A percentile compares a stretch with the other conserved stretches of the same genome.
These are phyloP conservation scores for Heteromormyrus szaboi DNA, from an alignment of 2,797 vertebrate genomes.

Conservation along the genomic window DNA sequence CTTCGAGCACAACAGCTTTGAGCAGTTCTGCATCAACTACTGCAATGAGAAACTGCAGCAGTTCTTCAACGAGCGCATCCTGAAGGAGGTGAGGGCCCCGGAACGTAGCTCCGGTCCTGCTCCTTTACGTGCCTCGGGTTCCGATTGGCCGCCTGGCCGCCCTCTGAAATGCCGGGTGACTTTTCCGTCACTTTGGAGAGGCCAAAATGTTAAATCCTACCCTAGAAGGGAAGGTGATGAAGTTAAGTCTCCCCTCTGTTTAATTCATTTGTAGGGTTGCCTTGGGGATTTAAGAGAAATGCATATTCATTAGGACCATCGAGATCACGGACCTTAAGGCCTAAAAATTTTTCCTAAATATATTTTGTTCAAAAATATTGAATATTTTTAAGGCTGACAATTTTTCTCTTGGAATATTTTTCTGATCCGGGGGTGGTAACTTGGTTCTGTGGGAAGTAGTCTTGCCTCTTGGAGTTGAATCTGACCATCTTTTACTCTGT, in stretches of 20 bases:
- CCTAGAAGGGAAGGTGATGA: background rate
- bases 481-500: background rate
- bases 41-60: conserved; percentile 99
- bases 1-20: conserved; percentile 99
- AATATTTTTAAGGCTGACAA: background rate
- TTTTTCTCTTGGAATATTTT: background rate
- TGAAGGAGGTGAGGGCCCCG: conserved; percentile 82
- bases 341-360: background rate
- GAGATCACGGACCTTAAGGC: background rate
- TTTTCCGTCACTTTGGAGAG: background rate
- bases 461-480: background rate
- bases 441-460: background rate
- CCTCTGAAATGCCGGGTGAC: background rate
- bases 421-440: background rate
- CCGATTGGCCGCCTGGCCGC: background rate
- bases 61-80: conserved; percentile 98
- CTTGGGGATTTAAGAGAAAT: background rate
- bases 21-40: conserved; percentile 99
- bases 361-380: background rate
- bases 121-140: background rate
- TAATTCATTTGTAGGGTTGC: background rate
- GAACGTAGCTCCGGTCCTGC: background rate
- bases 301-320: background rate
- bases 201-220: background rate
- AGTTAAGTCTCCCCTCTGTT: background rate